Conservation (phyloP, 2,797 vertebrate species). For the Clarias fuscus region DNA sequence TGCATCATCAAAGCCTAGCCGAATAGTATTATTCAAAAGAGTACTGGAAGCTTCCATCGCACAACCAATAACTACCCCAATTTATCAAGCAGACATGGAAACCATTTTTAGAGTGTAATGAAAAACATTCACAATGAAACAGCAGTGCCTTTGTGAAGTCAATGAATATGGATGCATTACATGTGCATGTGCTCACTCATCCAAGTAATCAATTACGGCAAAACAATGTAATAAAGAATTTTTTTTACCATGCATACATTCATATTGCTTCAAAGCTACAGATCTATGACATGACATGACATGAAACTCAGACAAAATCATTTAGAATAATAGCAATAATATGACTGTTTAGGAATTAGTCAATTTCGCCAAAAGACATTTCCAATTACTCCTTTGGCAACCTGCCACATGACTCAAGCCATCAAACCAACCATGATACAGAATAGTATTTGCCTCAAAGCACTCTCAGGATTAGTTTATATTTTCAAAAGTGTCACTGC, state of each 20-base stretch:
- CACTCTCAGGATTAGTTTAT: neutral
- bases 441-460: neutral
- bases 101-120: slow-evolving; percentile 4
- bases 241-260: neutral
- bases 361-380: neutral
- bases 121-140: slow-evolving; percentile 29
- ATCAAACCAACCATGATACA: neutral
- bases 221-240: neutral
- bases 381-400: slow-evolving; percentile 6
- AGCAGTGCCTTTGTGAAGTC: slow-evolving; percentile 14
- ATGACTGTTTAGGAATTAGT: neutral
- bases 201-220: slow-evolving; percentile 29
- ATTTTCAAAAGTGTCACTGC: neutral
- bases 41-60: neutral
- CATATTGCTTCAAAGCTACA: neutral
- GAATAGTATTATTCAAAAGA: slow-evolving; percentile 22
- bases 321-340: neutral
- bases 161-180: slow-evolving; percentile 31
- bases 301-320: neutral
- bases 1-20: slow-evolving; percentile 10
- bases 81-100: slow-evolving; percentile 7
- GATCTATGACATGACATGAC: neutral
- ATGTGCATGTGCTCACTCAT: slow-evolving; percentile 22
- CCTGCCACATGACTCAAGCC: neutral
- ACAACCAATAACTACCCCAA: slow-evolving; percentile 15